A percentile compares a stretch with the other conserved stretches of the same genome.
Conservation (phyloP, 2,888 invertebrate genomes). For the Drosophila nr. perissopoda region DNA sequence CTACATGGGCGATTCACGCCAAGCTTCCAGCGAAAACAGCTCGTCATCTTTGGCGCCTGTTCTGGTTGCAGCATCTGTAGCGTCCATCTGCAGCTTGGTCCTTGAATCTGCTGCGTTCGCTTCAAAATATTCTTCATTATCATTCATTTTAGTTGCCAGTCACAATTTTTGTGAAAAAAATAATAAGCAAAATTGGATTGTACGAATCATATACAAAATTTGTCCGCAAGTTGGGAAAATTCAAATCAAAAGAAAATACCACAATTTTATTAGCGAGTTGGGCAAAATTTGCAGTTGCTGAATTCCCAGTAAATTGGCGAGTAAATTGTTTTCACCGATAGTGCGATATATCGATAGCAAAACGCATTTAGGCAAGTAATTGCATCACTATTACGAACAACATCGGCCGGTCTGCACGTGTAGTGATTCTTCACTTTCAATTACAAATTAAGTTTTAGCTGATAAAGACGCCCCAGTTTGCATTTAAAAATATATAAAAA, state of each 20-base stretch:
- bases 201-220: slow-evolving; percentile 37
- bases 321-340: slow-evolving; percentile 17
- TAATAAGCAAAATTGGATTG: slow-evolving; percentile 14
- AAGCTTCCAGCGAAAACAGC: slow-evolving; percentile 94
- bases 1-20: slow-evolving; percentile 96
- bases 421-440: slow-evolving; percentile 39
- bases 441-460: slow-evolving; percentile 44
- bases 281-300: neutral
- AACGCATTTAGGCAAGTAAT: slow-evolving; percentile 12
- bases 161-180: neutral
- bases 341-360: slow-evolving; percentile 28
- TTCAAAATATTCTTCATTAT: neutral
- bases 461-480: slow-evolving; percentile 60
- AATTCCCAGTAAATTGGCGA: neutral
- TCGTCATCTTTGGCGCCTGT: slow-evolving; percentile 87
- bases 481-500: slow-evolving; percentile 68
- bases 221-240: slow-evolving; percentile 15
- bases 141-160: slow-evolving; percentile 30
- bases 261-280: neutral
- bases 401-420: slow-evolving; percentile 57
- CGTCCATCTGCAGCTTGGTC: slow-evolving; percentile 41
- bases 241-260: neutral
- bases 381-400: slow-evolving; percentile 50
- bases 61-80: slow-evolving; percentile 16
- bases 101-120: slow-evolving; percentile 6